Evolutionary conservation across 37 sponge, comb jelly and placozoan genomes (phyloP).

Genomic region (Lycopodina hypogea): DNA sequence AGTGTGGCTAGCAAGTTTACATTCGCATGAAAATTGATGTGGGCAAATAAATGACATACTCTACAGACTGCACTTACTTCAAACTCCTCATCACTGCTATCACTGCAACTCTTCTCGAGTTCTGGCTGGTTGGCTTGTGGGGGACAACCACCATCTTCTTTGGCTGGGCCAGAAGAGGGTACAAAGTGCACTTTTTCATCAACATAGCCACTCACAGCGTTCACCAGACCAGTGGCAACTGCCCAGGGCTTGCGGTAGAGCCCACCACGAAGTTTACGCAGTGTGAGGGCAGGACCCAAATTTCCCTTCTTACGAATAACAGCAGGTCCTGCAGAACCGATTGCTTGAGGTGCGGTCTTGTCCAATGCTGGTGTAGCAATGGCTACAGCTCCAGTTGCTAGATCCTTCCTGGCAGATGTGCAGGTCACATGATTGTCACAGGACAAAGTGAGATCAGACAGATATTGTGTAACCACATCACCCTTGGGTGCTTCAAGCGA

Average conservation of each 20-base stretch:
- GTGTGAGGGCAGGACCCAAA: constrained; percentile 23
- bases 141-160: neutral
- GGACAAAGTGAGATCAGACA: constrained; percentile 2
- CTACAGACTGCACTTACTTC: constrained; percentile 24
- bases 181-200: constrained; percentile 14
- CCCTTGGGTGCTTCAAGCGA: neutral
- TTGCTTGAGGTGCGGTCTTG: neutral
- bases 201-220: constrained; percentile 47
- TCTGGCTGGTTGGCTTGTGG: neutral
- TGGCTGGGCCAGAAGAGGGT: neutral
- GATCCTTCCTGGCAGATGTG: neutral
- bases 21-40: neutral
- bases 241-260: constrained; percentile 36
- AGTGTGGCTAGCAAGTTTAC: neutral
- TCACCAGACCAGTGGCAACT: constrained; percentile 57
- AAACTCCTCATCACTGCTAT: constrained; percentile 22
- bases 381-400: neutral
- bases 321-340: neutral
- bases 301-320: neutral
- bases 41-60: neutral
- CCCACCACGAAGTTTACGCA: constrained; percentile 15
- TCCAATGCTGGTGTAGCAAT: neutral
- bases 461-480: neutral
- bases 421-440: constrained; percentile 23
- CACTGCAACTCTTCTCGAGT: neutral